Percentiles rank a stretch among this genome's conserved stretches.
Evolutionary conservation across 2,797 vertebrate genomes (phyloP).

Genomic region (Molossus alvarezi): DNA sequence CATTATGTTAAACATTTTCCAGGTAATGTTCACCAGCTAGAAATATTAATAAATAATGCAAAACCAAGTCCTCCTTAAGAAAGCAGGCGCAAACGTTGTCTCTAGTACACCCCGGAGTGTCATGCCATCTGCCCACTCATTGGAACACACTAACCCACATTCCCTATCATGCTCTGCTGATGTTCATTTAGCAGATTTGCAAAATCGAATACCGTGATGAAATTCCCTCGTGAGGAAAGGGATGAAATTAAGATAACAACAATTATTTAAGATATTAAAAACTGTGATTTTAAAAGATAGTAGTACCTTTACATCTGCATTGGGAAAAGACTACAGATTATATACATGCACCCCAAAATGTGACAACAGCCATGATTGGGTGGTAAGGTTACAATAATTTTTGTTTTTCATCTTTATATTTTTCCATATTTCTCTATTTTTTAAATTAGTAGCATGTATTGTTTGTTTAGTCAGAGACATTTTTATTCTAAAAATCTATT

Average conservation of each 20-base stretch:
- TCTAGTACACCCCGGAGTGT: neutral
- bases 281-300: conserved; percentile 28
- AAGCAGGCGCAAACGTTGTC: neutral
- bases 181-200: neutral
- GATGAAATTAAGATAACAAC: neutral
- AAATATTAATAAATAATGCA: conserved; percentile 25
- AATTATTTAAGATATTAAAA: neutral
- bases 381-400: neutral
- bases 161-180: neutral
- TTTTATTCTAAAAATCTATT: conserved; percentile 39
- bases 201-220: neutral
- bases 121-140: neutral
- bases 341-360: neutral
- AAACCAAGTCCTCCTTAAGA: neutral
- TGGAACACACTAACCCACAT: neutral
- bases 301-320: neutral
- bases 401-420: conserved; percentile 14
- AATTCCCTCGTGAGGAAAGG: conserved; percentile 34
- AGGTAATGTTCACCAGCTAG: neutral
- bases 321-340: neutral
- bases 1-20: conserved; percentile 3
- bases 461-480: conserved; percentile 18
- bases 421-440: conserved; percentile 6
- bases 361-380: neutral
- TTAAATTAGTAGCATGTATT: neutral